Evolutionary conservation across 92 coral and sea anemone species (phyloP), one percentile per base, ranked within the genome.

Genomic region (Nematostella vectensis): DNA sequence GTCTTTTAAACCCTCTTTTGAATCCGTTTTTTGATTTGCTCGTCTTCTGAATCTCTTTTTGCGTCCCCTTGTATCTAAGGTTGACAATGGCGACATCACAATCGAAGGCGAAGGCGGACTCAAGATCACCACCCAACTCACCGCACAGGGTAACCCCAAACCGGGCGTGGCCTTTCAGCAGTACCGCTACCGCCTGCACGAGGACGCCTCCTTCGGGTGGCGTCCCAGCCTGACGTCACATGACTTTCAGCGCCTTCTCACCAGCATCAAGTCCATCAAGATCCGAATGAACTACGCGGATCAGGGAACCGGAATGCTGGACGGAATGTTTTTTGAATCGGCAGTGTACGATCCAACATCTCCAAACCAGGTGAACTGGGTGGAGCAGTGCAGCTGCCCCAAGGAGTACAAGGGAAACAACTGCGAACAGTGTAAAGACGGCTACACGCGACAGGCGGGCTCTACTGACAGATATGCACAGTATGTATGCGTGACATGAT

Each of bases 291-390:
- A 83, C 53, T 93, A 82, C 75, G 95, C 96, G 8, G 84, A 80
- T 31, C 99, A 93, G 54, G 99, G 99, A 0, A 93, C 99, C 47
- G 99, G 99, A 1, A 76, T 93, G 73, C 55, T 93, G 33, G 96
- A 93, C 47, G 77, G 74, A 50, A 82, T 93, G 9, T 93, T 88
- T 20, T 40, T 93, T 29, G 99, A 93, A 77, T 67, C 83, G 12
- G 88, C 96, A 3, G 30, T 57, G 2, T 82, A 61, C 23, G 96
- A 75, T 37, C 88, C 80, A 4, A 39, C 80, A 18, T 56, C 88
- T 11, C 77, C 71, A 1, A 53, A 53, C 2, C 70, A 59, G 4
- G 99, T 93, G 16, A 81, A 71, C 65, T 93, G 99, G 99, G 88
- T 93, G 23, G 99, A 93, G 61, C 78, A 93, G 47, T 93, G 99